Percentiles rank a stretch among this genome's conserved stretches.
These are phyloP conservation scores for Dorcus hopei DNA, from an alignment of 2,888 invertebrate genomes.

Conservation along the genomic window DNA sequence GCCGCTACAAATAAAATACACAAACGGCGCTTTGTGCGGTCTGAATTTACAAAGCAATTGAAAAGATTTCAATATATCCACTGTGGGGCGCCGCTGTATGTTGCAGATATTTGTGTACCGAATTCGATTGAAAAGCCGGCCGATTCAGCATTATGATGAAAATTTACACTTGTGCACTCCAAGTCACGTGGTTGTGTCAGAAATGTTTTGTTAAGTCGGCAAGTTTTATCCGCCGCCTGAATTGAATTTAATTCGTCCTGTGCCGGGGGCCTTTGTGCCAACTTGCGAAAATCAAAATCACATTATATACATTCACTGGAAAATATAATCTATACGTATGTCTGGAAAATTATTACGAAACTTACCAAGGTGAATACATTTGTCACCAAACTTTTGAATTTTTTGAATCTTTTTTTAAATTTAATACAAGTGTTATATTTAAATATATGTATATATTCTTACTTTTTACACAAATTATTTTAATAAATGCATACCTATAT, in stretches of 20 bases:
- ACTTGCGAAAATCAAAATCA: too few relatives aligned
- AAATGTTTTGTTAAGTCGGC: slow-evolving; percentile 42
- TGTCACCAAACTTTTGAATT: too few relatives aligned
- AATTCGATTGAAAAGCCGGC: slow-evolving; percentile 48
- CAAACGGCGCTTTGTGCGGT: slow-evolving; percentile 48
- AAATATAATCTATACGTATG: too few relatives aligned
- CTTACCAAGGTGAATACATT: too few relatives aligned
- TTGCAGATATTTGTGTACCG: slow-evolving; percentile 49
- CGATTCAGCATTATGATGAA: slow-evolving; percentile 51
- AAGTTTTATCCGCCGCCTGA: slow-evolving; percentile 42
- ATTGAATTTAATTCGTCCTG: slow-evolving; percentile 46
- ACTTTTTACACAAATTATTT: too few relatives aligned
- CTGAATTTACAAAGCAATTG: slow-evolving; percentile 52
- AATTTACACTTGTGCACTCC: slow-evolving; percentile 53
- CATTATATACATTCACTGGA: too few relatives aligned
- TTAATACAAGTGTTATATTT: too few relatives aligned
- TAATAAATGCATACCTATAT: too few relatives aligned
- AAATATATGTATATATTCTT: too few relatives aligned
- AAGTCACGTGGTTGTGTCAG: slow-evolving; percentile 47
- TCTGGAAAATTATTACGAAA: too few relatives aligned
- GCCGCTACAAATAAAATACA: slow-evolving; percentile 50
- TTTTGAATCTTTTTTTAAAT: too few relatives aligned
- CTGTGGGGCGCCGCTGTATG: slow-evolving; percentile 37
- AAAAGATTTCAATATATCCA: slow-evolving; percentile 46
- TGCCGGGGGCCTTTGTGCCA: slow-evolving; percentile 20